Percentiles rank a stretch among this genome's conserved stretches.
These are phyloP conservation scores for Lacerta bilineata DNA, from an alignment of 2,797 vertebrate genomes.

Conservation along the genomic window DNA sequence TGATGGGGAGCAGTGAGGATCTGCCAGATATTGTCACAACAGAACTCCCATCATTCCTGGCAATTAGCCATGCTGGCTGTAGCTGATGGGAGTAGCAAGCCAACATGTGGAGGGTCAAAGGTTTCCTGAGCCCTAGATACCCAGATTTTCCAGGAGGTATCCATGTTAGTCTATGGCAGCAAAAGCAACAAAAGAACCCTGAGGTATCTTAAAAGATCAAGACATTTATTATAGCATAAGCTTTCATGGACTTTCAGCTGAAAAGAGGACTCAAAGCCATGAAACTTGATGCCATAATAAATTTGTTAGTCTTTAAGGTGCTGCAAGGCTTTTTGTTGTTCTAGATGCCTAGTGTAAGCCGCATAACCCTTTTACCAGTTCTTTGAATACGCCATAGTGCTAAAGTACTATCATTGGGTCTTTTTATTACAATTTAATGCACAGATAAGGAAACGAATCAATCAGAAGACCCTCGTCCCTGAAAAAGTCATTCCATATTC, in stretches of 20 bases:
- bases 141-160: too few species aligned
- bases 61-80: too few species aligned
- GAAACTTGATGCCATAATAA: background rate
- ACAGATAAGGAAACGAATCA: background rate
- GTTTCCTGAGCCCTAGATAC: too few species aligned
- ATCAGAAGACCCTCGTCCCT: background rate
- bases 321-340: background rate
- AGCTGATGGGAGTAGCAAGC: too few species aligned
- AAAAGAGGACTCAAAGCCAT: background rate
- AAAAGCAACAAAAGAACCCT: too few species aligned
- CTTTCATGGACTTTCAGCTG: background rate
- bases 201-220: background rate
- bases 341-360: background rate
- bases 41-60: too few species aligned
- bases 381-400: background rate
- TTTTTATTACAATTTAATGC: conserved; percentile 16
- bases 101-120: too few species aligned
- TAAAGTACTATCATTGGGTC: background rate
- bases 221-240: background rate
- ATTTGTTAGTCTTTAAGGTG: background rate
- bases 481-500: background rate
- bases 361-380: background rate
- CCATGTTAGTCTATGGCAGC: too few species aligned
- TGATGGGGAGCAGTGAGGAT: too few species aligned
- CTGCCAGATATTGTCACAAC: too few species aligned